phyloP scores from a whole-genome alignment of 2,797 vertebrate species.

The Chromis chromis region DNA sequence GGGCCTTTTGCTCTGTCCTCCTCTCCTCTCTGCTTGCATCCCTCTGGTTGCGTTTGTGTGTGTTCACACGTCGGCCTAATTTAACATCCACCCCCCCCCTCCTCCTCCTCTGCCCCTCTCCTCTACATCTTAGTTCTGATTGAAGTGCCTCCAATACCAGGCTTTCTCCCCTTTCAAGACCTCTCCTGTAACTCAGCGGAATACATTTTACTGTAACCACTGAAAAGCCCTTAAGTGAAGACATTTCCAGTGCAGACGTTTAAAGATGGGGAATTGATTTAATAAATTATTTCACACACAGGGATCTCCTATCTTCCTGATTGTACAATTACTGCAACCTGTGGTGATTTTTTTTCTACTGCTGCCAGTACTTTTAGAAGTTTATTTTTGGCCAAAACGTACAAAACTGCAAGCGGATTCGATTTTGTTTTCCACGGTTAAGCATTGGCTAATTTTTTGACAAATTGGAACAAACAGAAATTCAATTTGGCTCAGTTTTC shows the following conservation, averaged over 20 bases:
- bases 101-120: neutral
- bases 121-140: slow-evolving; percentile 52
- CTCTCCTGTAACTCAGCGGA: slow-evolving; percentile 35
- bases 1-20: slow-evolving; percentile 14
- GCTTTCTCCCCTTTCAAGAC: slow-evolving; percentile 37
- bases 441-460: neutral
- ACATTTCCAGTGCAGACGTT: slow-evolving; percentile 41
- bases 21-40: slow-evolving; percentile 22
- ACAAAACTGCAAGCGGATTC: neutral
- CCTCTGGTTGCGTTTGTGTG: slow-evolving; percentile 8
- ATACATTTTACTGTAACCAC: slow-evolving; percentile 29
- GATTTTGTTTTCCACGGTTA: slow-evolving; percentile 7
- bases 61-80: slow-evolving; percentile 29
- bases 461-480: slow-evolving; percentile 9
- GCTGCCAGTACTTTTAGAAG: neutral
- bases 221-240: slow-evolving; percentile 36
- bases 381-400: slow-evolving; percentile 6
- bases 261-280: slow-evolving; percentile 40
- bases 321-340: neutral
- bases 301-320: slow-evolving; percentile 12
- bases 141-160: slow-evolving; percentile 58
- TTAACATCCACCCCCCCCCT: slow-evolving; percentile 7
- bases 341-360: neutral
- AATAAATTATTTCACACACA: slow-evolving; percentile 41
- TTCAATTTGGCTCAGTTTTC: slow-evolving; percentile 1